A percentile compares a stretch with the other conserved stretches of the same genome.
These are phyloP conservation scores for Dunckerocampus dactyliophorus DNA, from an alignment of 2,113 vertebrate genomes.

Conservation along the genomic window DNA sequence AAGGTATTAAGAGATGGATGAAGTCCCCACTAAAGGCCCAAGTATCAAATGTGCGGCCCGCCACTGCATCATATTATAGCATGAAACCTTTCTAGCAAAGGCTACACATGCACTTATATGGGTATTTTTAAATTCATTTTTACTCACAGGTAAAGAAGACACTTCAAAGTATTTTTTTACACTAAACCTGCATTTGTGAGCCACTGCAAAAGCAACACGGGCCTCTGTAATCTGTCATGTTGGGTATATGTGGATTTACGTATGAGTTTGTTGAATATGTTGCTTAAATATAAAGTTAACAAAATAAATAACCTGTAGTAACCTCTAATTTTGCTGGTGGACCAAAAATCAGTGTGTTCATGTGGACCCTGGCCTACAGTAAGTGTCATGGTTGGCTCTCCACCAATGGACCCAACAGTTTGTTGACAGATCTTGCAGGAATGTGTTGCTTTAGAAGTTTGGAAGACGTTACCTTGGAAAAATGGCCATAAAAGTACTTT, in stretches of 20 bases:
- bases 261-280: constrained; percentile 1
- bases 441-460: constrained; percentile 7
- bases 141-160: no score
- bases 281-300: background rate
- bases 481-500: background rate
- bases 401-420: constrained; percentile 4
- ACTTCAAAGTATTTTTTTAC: no score
- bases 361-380: background rate
- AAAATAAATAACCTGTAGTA: background rate
- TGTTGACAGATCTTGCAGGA: background rate
- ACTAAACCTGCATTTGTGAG: background rate
- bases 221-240: background rate
- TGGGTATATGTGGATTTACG: background rate
- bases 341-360: constrained; percentile 1
- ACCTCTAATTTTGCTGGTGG: background rate
- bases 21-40: no score
- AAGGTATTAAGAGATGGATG: no score
- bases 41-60: no score
- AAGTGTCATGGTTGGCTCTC: background rate
- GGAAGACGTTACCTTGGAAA: constrained; percentile 7
- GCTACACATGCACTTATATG: no score
- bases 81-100: no score
- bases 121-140: no score
- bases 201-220: background rate
- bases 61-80: no score